A percentile compares a stretch with the other conserved stretches of the same genome.
phyloP scores from a whole-genome alignment of 1,140 invertebrate genomes.

The Brachionus plicatilis region DNA sequence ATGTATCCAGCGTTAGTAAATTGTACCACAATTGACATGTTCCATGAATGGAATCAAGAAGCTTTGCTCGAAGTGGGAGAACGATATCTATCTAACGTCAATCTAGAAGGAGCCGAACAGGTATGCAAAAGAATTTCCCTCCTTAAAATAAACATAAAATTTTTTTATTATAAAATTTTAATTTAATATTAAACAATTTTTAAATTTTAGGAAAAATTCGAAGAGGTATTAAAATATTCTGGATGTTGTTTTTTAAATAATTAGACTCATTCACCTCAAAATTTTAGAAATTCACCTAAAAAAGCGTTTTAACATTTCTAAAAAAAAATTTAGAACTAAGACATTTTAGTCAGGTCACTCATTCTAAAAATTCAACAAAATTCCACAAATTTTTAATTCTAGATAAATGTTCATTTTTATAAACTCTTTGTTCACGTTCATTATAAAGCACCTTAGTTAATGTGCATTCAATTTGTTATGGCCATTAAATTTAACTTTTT shows the following conservation, averaged over 20 bases:
- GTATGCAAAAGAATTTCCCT: conserved; percentile 4
- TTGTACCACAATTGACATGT: conserved; percentile 80
- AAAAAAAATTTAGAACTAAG: background rate
- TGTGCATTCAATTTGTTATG: background rate
- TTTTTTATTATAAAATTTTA: background rate
- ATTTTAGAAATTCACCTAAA: background rate
- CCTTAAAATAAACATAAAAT: background rate
- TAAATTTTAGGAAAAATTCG: background rate
- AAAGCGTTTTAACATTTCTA: background rate
- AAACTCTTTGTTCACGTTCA: background rate
- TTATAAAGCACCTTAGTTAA: background rate
- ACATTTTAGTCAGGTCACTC: background rate
- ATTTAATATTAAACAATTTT: background rate
- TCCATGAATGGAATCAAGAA: conserved; percentile 75
- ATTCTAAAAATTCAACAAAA: background rate
- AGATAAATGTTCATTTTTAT: background rate
- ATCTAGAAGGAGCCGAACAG: conserved; percentile 41
- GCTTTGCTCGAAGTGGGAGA: conserved; percentile 72
- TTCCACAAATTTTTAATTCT: background rate
- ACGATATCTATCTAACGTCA: conserved; percentile 50
- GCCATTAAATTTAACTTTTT: background rate
- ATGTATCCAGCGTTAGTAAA: conserved; percentile 79
- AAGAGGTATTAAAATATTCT: background rate
- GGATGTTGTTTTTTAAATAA: background rate
- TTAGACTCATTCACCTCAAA: background rate